Evolutionary conservation across 2,888 invertebrate species (phyloP), one percentile per base, ranked within the genome.

Genomic region (Anticlea derivata): DNA sequence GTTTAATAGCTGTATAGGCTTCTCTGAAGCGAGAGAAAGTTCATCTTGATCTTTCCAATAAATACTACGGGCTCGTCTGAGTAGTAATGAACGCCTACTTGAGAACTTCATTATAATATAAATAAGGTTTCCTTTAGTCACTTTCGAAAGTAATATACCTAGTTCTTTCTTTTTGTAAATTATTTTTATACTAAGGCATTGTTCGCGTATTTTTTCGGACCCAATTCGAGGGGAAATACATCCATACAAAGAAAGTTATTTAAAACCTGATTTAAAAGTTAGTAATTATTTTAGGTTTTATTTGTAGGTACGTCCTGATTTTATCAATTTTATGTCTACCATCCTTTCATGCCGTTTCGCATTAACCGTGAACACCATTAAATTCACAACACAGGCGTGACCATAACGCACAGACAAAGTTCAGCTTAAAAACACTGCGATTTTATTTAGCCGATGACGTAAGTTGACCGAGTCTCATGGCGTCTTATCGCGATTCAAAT

Each of bases 361-460:
- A 48, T 39, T 45, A n/a, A 39, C 40, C 26, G 41, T 34, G 45
- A 60, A 46, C 35, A 41, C 48, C 50, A 59, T 57, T 46, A 58
- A 58, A 52, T 54, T 53, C 12, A 44, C 46, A 20, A 56, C 48
- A 61, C 50, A 55, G 51, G 58, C 65, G 55, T 61, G 58, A 58
- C 61, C 48, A 55, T 57, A 56, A 48, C 46, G 48, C 51, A 44
- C 50, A 50, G 50, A 45, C 50, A 50, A 47, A 54, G 49, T n/a
- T n/a, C n/a, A n/a, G n/a, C n/a, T n/a, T n/a, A n/a, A n/a, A n/a
- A n/a, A n/a, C n/a, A n/a, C n/a, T n/a, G n/a, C n/a, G n/a, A n/a
- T n/a, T n/a, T n/a, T n/a, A n/a, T n/a, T n/a, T n/a, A n/a, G n/a
- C n/a, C n/a, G n/a, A n/a, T n/a, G n/a, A n/a, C n/a, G n/a, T n/a